Evolutionary conservation across 2,888 invertebrate species (phyloP), one percentile per base, ranked within the genome.

Genomic region (Ornithoptera priamus): DNA sequence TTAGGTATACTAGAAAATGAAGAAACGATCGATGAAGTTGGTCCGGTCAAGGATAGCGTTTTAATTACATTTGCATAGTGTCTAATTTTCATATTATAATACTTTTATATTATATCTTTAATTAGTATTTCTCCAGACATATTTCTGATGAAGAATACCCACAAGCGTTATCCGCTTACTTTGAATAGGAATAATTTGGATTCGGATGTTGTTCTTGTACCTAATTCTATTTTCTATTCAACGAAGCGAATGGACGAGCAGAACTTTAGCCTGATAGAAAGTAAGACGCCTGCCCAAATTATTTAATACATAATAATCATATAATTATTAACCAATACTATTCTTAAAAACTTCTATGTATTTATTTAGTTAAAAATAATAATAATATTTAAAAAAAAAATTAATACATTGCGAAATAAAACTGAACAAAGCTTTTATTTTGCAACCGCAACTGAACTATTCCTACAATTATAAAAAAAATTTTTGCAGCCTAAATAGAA

Each of bases 61-160:
- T 59, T 59, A 65, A 65, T 65, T 65, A 65, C 65, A 65, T 65
- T 65, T 65, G 30, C 65, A 65, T 65, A 65, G 30, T n/a, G 17
- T 46, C 59, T 65, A 59, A 59, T 65, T 59, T 24, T 5, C n/a
- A 24, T 58, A 42, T 46, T 65, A 65, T 24, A 22, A 65, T 46
- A 8, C 58, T 42, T 65, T 59, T 3, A 22, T 42, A 65, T 65
- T 58, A 59, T 65, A 65, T 58, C 58, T 42, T 15, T 22, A 65
- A 65, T 65, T 59, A 58, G 39, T 18, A 56, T n/a, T 56, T 46
- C 24, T 42, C 46, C 12, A 22, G 5, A 46, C 24, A 50, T 22
- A n/a, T 59, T 20, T 50, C 30, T 58, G 24, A 65, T 58, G 8
- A 8, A 5, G 39, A 65, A 58, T 30, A 30, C 2, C 3, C 5